These are phyloP conservation scores for Notospermus geniculatus DNA, from an alignment of 1,140 invertebrate species.

Conservation along the genomic window DNA sequence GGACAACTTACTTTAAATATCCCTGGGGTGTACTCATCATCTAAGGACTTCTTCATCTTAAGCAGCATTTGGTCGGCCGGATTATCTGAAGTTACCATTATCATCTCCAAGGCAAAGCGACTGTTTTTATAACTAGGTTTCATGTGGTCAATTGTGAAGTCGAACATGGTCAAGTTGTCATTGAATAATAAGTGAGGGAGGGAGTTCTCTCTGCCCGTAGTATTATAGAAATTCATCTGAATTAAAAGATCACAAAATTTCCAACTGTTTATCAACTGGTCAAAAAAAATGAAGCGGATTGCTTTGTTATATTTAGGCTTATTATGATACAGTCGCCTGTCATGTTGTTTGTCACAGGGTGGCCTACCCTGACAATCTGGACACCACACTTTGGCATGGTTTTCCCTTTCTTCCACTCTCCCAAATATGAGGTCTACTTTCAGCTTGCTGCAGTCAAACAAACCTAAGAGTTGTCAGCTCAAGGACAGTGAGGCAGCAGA, in stretches of 20 bases:
- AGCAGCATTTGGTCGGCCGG: slow-evolving; percentile 37
- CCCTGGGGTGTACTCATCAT: slow-evolving; percentile 72
- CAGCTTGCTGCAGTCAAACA: no score
- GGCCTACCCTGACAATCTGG: no score
- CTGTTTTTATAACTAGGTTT: slow-evolving; percentile 59
- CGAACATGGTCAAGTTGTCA: slow-evolving; percentile 64
- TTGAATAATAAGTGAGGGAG: slow-evolving; percentile 66
- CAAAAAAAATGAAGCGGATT: no score
- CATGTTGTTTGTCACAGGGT: no score
- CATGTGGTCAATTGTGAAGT: slow-evolving; percentile 63
- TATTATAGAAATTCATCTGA: slow-evolving; percentile 34
- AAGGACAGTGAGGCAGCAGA: no score
- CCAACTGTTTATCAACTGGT: no score
- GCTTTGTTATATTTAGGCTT: no score
- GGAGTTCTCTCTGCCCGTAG: slow-evolving; percentile 25
- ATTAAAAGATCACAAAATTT: neutral
- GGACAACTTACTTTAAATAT: slow-evolving; percentile 60
- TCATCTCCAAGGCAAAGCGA: slow-evolving; percentile 63
- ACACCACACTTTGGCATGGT: no score
- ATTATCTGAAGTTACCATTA: slow-evolving; percentile 53
- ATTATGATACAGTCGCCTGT: no score
- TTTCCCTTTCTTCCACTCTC: no score
- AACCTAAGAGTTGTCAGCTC: no score
- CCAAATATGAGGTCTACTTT: no score
- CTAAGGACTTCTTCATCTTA: slow-evolving; percentile 58